Evolutionary conservation across 1,140 invertebrate genomes (phyloP).

Genomic region (Drosophila bocki): DNA sequence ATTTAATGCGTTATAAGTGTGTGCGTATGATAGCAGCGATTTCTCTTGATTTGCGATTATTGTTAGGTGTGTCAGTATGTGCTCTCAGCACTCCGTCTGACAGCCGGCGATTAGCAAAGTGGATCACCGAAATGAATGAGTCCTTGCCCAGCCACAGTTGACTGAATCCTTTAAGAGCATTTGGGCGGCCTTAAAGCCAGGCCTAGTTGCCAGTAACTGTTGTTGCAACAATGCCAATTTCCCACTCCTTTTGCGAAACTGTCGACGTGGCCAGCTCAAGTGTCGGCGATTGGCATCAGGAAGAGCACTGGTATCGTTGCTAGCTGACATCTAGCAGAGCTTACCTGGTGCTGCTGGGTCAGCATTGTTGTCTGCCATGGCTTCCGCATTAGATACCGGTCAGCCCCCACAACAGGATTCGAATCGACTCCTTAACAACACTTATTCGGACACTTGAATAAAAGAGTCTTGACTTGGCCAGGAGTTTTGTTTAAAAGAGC

Average conservation of each 20-base stretch:
- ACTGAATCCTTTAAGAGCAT: slow-evolving; percentile 48
- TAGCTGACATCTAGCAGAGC: slow-evolving; percentile 21
- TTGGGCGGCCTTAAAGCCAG: slow-evolving; percentile 27
- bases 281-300: slow-evolving; percentile 68
- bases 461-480: neutral
- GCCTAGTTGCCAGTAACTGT: slow-evolving; percentile 9
- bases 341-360: slow-evolving; percentile 60
- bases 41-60: slow-evolving; percentile 81
- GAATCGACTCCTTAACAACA: slow-evolving; percentile 5
- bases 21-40: slow-evolving; percentile 57
- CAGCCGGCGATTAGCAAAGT: slow-evolving; percentile 79
- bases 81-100: slow-evolving; percentile 31
- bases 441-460: slow-evolving; percentile 9
- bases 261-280: slow-evolving; percentile 69
- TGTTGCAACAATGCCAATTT: slow-evolving; percentile 43
- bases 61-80: slow-evolving; percentile 58
- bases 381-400: slow-evolving; percentile 58
- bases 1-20: slow-evolving; percentile 76
- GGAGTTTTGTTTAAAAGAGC: neutral
- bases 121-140: slow-evolving; percentile 75
- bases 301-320: slow-evolving; percentile 43
- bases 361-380: slow-evolving; percentile 68
- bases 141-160: slow-evolving; percentile 23
- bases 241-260: slow-evolving; percentile 30
- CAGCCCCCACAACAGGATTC: slow-evolving; percentile 24